Percentiles rank a stretch among this genome's conserved stretches.
Evolutionary conservation across 2,888 invertebrate species (phyloP).

Genomic region (Horisme vitalbata): DNA sequence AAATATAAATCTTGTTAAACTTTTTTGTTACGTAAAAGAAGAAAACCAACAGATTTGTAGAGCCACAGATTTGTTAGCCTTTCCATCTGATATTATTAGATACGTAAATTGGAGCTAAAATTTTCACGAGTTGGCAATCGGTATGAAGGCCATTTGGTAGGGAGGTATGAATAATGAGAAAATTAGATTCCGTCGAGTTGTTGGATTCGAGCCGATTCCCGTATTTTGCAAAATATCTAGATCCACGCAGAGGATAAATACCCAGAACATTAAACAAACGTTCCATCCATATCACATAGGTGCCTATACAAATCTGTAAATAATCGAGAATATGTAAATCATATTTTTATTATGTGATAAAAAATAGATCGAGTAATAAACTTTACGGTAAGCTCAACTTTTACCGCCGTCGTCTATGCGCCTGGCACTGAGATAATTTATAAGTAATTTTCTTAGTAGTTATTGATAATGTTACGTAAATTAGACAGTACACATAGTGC

Average conservation of each 20-base stretch:
- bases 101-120: constrained; percentile 1
- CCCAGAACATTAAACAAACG: no score
- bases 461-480: neutral
- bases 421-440: neutral
- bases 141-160: neutral
- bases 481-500: constrained; percentile 4
- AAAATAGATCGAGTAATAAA: no score
- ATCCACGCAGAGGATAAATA: no score
- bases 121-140: constrained; percentile 1
- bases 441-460: neutral
- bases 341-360: no score
- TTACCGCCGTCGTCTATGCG: no score
- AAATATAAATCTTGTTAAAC: no score
- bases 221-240: neutral
- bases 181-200: neutral
- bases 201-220: neutral
- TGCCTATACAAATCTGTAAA: no score
- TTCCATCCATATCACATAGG: no score
- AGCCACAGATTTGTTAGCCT: neutral
- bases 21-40: neutral
- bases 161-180: neutral
- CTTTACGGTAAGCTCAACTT: neutral
- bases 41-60: no score
- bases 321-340: no score
- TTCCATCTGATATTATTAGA: neutral